phyloP scores from a whole-genome alignment of 2,113 vertebrate species.

The Microcebus lehilahytsara region DNA sequence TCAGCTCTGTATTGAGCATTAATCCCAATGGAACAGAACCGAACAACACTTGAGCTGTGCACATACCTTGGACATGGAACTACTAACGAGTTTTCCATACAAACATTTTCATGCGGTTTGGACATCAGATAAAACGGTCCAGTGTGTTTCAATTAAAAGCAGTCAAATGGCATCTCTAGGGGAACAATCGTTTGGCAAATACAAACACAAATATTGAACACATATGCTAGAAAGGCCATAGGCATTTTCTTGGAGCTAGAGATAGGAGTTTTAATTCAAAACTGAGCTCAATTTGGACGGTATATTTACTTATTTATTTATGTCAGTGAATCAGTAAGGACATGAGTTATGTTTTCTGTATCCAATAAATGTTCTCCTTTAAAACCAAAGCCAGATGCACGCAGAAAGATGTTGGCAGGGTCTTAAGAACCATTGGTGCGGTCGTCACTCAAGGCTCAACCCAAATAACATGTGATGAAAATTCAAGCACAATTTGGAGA shows the following conservation, averaged over 20 bases:
- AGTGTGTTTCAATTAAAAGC: slow-evolving; percentile 39
- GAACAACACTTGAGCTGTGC: background rate
- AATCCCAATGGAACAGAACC: background rate
- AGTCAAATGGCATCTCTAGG: slow-evolving; percentile 28
- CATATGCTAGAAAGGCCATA: slow-evolving; percentile 42
- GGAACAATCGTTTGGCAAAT: slow-evolving; percentile 45
- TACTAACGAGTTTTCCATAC: slow-evolving; percentile 15
- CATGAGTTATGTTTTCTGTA: slow-evolving; percentile 45
- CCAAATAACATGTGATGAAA: background rate
- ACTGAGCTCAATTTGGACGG: slow-evolving; percentile 14
- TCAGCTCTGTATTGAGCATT: background rate
- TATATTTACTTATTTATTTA: slow-evolving; percentile 39
- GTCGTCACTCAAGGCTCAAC: slow-evolving; percentile 30
- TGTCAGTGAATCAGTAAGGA: slow-evolving; percentile 48
- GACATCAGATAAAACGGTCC: slow-evolving; percentile 11
- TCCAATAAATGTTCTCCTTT: slow-evolving; percentile 47
- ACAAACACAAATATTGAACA: slow-evolving; percentile 34
- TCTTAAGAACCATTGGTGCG: background rate
- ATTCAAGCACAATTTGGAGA: background rate
- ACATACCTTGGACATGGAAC: background rate
- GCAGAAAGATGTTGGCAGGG: slow-evolving; percentile 54
- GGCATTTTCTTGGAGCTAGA: slow-evolving; percentile 13
- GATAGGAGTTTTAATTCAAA: slow-evolving; percentile 47
- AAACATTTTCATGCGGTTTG: slow-evolving; percentile 9
- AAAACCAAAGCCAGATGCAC: slow-evolving; percentile 56